phyloP scores from a whole-genome alignment of 2,888 invertebrate species.

The Heterodera filipjevi region DNA sequence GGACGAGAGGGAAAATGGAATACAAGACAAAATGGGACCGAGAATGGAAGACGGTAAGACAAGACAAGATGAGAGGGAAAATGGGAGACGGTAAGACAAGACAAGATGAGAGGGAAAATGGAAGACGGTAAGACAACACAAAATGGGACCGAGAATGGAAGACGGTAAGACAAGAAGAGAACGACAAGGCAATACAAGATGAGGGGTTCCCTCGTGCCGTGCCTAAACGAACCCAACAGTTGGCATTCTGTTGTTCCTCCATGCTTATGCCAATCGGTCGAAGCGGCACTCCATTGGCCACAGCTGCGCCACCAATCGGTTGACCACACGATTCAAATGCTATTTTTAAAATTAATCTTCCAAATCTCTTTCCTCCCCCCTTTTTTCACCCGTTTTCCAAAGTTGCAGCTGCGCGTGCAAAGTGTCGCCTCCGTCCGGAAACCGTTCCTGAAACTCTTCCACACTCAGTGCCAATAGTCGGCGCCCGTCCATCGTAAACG shows the following conservation, averaged over 20 bases:
- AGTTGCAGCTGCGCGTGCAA: conserved; percentile 63
- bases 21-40: background rate
- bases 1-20: no score
- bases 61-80: no score
- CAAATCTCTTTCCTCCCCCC: background rate
- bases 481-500: conserved; percentile 47
- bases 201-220: no score
- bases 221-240: background rate
- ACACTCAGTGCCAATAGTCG: conserved; percentile 50
- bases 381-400: conserved; percentile 57
- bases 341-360: conserved; percentile 8
- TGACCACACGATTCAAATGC: conserved; percentile 26
- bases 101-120: background rate
- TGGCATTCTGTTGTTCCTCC: background rate
- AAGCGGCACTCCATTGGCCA: background rate
- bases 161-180: background rate
- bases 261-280: background rate
- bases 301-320: background rate
- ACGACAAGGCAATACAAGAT: no score
- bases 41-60: background rate
- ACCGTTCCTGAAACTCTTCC: conserved; percentile 41
- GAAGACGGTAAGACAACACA: background rate
- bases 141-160: background rate
- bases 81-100: background rate
- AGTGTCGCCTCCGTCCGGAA: conserved; percentile 58